These are phyloP conservation scores for Tenthredo amoena DNA, from an alignment of 2,888 invertebrate species.

Conservation along the genomic window DNA sequence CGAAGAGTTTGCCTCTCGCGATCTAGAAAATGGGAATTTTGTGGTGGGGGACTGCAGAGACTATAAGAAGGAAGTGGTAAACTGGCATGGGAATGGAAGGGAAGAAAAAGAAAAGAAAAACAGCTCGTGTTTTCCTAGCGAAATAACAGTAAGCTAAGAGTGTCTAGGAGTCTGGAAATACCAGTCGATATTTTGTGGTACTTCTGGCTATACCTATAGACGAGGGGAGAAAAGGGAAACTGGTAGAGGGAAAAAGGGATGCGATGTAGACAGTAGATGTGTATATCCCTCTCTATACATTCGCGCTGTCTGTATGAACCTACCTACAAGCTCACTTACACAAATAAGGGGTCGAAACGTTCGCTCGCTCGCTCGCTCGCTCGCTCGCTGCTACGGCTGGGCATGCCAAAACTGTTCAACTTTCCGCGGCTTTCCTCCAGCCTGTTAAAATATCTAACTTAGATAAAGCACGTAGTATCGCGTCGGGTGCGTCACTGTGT, in stretches of 20 bases:
- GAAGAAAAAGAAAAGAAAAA: neutral
- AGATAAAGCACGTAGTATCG: conserved; percentile 47
- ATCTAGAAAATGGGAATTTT: neutral
- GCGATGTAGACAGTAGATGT: conserved; percentile 4
- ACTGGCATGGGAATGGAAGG: neutral
- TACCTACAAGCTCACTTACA: neutral
- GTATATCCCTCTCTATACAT: conserved; percentile 5
- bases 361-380: neutral
- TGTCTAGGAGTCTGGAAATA: conserved; percentile 24
- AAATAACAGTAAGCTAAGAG: conserved; percentile 29
- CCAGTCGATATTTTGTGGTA: conserved; percentile 29
- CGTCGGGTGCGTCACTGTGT: neutral
- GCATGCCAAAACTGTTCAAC: conserved; percentile 44
- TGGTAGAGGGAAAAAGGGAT: neutral
- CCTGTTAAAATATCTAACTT: conserved; percentile 36
- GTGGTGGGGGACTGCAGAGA: neutral
- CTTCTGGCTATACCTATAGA: neutral
- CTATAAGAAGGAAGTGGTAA: neutral
- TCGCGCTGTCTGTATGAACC: neutral
- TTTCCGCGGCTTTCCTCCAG: conserved; percentile 36
- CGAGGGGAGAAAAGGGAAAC: neutral
- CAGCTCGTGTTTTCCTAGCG: neutral
- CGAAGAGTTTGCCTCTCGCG: neutral
- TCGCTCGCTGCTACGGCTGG: neutral
- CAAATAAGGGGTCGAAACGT: neutral